Percentiles rank a stretch among this genome's conserved stretches.
Conservation (phyloP, 2,113 vertebrate species). For the Festucalex cinctus region DNA sequence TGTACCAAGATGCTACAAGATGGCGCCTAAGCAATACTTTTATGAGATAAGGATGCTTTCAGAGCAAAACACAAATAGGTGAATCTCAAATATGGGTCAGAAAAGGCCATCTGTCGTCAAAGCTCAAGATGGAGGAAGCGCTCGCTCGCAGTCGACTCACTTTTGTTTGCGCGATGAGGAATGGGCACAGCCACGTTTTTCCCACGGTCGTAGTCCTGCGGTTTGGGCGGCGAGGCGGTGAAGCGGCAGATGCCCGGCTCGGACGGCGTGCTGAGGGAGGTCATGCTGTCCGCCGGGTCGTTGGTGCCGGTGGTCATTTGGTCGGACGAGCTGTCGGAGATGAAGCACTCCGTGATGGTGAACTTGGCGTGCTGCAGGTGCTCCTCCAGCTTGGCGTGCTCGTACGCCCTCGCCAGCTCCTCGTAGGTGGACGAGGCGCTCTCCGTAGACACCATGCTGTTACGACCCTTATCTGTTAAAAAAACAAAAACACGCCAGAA, state of each 20-base stretch:
- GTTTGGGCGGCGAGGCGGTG: slow-evolving; percentile 71
- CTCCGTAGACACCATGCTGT: slow-evolving; percentile 98
- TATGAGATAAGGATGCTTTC: neutral
- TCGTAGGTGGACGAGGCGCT: slow-evolving; percentile 94
- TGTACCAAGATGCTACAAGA: neutral
- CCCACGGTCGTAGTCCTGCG: slow-evolving; percentile 81
- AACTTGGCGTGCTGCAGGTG: slow-evolving; percentile 96
- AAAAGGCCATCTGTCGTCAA: neutral
- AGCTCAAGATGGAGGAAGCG: neutral
- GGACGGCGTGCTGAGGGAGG: slow-evolving; percentile 81
- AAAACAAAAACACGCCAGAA: rapidly evolving
- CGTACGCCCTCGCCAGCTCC: slow-evolving; percentile 91
- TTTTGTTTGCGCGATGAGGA: slow-evolving; percentile 92
- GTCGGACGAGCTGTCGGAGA: slow-evolving; percentile 93
- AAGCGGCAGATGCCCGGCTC: slow-evolving; percentile 73
- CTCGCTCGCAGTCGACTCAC: no score
- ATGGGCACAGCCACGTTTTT: slow-evolving; percentile 95
- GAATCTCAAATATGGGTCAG: no score
- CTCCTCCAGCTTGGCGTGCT: slow-evolving; percentile 94
- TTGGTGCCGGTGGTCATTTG: slow-evolving; percentile 97
- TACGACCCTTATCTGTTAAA: slow-evolving; percentile 86
- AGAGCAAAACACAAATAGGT: no score
- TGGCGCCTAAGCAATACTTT: no score
- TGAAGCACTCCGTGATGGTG: slow-evolving; percentile 96
- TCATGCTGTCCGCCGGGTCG: slow-evolving; percentile 93